Evolutionary conservation across 2,113 vertebrate species (phyloP).

Genomic region (Melozone crissalis): DNA sequence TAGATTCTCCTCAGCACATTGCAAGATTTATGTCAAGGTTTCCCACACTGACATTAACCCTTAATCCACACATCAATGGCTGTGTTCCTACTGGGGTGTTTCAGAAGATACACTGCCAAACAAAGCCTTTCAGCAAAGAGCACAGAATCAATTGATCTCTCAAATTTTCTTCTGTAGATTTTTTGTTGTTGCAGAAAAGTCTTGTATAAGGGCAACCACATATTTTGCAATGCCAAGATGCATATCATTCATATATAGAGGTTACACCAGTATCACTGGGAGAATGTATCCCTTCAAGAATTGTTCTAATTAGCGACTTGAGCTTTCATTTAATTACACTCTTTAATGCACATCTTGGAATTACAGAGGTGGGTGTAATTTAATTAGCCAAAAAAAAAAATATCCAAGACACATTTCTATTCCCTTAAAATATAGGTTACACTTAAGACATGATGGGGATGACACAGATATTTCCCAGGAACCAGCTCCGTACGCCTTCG

Average conservation of each 20-base stretch:
- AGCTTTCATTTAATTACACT: constrained; percentile 60
- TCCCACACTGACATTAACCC: not conserved
- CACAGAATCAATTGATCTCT: not conserved
- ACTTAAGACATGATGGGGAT: not conserved
- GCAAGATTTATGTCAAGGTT: not conserved
- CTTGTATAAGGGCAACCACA: not conserved
- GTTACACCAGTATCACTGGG: constrained; percentile 9
- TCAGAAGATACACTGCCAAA: not conserved
- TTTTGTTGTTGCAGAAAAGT: not conserved
- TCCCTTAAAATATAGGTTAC: constrained; percentile 40
- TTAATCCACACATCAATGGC: not conserved
- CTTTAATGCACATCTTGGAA: constrained; percentile 42
- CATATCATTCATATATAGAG: not conserved
- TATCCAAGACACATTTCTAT: not conserved
- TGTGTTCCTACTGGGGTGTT: not conserved
- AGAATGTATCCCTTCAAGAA: constrained; percentile 46
- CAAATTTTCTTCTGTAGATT: not conserved
- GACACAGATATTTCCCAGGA: not conserved
- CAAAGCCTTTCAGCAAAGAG: not conserved
- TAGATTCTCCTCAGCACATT: not conserved
- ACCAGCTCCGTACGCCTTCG: rapidly evolving
- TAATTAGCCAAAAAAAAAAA: constrained; percentile 13
- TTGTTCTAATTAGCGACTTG: constrained; percentile 55
- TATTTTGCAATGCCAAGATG: not conserved
- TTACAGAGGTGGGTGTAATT: constrained; percentile 60